Percentiles rank a stretch among this genome's conserved stretches.
Conservation (phyloP, 1,140 invertebrate species). For the Carposina sasakii region DNA sequence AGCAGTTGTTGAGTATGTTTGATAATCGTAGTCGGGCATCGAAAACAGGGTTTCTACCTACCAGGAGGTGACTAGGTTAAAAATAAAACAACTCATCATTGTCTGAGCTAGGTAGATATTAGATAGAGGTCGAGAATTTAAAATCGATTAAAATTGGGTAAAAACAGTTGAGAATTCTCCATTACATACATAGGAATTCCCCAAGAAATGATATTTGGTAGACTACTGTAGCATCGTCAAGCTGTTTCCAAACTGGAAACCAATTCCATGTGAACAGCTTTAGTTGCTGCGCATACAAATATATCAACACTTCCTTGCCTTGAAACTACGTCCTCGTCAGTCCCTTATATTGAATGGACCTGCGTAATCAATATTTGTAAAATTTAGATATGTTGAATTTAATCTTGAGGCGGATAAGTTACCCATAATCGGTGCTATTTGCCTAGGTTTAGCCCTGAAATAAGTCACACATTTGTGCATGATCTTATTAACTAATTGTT, state of each 20-base stretch:
- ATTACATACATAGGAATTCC: too few species aligned
- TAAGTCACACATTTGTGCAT: background rate
- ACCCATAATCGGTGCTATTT: background rate
- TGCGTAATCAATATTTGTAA: background rate
- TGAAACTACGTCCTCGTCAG: background rate
- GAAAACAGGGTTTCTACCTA: too few species aligned
- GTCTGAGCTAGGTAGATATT: too few species aligned
- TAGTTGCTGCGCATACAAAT: background rate
- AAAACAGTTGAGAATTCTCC: too few species aligned
- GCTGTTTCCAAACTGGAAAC: background rate
- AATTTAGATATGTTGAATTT: background rate
- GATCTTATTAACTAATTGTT: constrained; percentile 14
- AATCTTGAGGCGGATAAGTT: background rate
- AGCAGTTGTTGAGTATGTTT: too few species aligned
- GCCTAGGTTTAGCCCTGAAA: background rate
- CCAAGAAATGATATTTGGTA: too few species aligned
- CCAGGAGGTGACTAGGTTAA: too few species aligned
- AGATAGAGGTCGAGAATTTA: too few species aligned
- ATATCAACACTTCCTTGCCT: background rate
- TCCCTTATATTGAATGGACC: background rate
- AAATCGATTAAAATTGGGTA: too few species aligned
- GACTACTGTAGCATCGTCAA: too few species aligned
- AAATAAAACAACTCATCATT: too few species aligned
- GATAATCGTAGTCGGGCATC: too few species aligned
- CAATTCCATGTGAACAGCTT: background rate